phyloP scores from a whole-genome alignment of 2,888 invertebrate species.

The Dione juno region DNA sequence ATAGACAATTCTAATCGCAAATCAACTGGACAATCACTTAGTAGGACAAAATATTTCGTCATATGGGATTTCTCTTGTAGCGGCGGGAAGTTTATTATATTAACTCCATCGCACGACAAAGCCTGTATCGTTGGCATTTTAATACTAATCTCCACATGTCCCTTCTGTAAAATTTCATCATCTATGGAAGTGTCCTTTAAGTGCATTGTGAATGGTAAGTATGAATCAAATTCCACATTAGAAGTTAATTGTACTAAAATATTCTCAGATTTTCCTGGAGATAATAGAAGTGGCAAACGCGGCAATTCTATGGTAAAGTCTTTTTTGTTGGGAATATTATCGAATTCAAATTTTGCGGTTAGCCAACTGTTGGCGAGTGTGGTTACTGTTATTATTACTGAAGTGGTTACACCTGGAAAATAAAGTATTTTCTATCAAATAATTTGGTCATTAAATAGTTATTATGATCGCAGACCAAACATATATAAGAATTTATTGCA shows the following conservation, averaged over 20 bases:
- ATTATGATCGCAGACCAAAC: too few relatives aligned
- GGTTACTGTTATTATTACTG: constrained; percentile 61
- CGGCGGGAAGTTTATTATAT: constrained; percentile 64
- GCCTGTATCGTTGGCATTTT: constrained; percentile 72
- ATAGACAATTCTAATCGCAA: constrained; percentile 66
- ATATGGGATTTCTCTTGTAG: constrained; percentile 59
- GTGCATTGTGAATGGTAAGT: constrained; percentile 59
- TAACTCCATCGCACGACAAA: constrained; percentile 69
- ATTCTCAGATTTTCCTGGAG: constrained; percentile 68
- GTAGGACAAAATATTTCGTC: constrained; percentile 65
- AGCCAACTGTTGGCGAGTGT: constrained; percentile 71
- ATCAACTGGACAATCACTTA: constrained; percentile 72
- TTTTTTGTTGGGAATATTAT: constrained; percentile 54
- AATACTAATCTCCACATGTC: constrained; percentile 59
- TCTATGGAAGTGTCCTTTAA: constrained; percentile 70
- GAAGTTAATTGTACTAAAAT: constrained; percentile 66
- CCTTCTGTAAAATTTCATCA: constrained; percentile 60
- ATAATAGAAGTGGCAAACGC: constrained; percentile 65
- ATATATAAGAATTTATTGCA: too few relatives aligned
- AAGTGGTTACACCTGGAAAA: constrained; percentile 62
- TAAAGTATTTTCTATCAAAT: too few relatives aligned
- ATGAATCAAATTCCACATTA: constrained; percentile 59
- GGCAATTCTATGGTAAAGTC: constrained; percentile 69
- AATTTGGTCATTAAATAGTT: too few relatives aligned
- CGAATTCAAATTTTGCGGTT: constrained; percentile 67